These are phyloP conservation scores for Spilosoma lubricipeda DNA, from an alignment of 2,888 invertebrate genomes.

Conservation along the genomic window DNA sequence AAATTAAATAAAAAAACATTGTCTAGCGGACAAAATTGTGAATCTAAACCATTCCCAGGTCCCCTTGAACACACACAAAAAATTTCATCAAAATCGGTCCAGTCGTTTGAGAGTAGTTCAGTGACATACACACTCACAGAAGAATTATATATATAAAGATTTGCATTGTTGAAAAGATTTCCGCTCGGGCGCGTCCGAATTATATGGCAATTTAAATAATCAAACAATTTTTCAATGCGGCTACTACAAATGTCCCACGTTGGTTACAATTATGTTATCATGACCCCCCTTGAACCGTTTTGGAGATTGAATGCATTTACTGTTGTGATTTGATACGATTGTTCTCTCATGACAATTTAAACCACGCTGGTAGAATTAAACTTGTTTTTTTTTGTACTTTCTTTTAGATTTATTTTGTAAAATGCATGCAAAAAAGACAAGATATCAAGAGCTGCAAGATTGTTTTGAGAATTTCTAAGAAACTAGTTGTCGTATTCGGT, in stretches of 20 bases:
- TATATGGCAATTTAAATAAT: conserved; percentile 42
- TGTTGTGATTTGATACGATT: conserved; percentile 38
- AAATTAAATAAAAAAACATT: too few species aligned
- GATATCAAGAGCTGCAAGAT: not conserved
- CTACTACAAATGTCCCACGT: conserved; percentile 57
- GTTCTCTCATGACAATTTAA: conserved; percentile 30
- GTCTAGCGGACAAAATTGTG: too few species aligned
- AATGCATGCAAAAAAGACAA: too few species aligned
- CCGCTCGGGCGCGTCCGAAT: conserved; percentile 46
- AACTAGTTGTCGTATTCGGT: too few species aligned
- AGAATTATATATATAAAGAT: too few species aligned
- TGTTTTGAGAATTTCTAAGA: not conserved
- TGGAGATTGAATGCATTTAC: conserved; percentile 42
- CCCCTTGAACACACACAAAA: too few species aligned
- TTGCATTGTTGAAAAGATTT: conserved; percentile 33
- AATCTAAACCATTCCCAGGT: too few species aligned
- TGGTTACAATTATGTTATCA: conserved; percentile 54
- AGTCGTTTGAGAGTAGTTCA: too few species aligned
- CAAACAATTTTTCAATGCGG: conserved; percentile 61
- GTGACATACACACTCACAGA: too few species aligned
- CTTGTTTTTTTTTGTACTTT: conserved; percentile 12
- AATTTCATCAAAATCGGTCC: too few species aligned
- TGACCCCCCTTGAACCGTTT: conserved; percentile 49
- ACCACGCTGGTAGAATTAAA: not conserved
- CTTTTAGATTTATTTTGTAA: not conserved